Base-by-base conservation (phyloP, 2,888 invertebrate genomes). In the Eristalis tenax region DNA sequence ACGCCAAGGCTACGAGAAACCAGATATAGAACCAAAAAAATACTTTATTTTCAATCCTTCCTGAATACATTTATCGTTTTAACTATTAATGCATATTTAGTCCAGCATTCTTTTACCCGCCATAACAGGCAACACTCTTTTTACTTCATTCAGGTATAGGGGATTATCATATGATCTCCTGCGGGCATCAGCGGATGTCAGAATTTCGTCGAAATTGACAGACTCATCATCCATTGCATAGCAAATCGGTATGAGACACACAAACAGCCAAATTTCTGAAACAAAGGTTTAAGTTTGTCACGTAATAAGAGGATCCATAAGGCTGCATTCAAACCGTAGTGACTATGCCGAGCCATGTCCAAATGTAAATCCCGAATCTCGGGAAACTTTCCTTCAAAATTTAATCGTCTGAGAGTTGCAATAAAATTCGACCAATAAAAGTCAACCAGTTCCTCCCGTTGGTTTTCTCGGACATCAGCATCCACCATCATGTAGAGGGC, bases 191-290 rank as follows among this genome's bases (percentile, higher is more conserved):
- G 66, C 11, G 13, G 64, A 74, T 2, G 15, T 15, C 32, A 85
- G n/a, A 23, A 85, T 0, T 0, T 64, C 65, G 0, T 65, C 69
- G 6, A 40, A 1, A 3, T 22, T n/a, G 2, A 0, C 3, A 15
- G 38, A 1, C 8, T n/a, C 80, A 3, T 61, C 57, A 11, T 18
- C 32, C 5, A 90, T 63, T 1, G 71, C 83, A 81, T 88, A 63
- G 68, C 77, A 80, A 8, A 90, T 1, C 1, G 91, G 89, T 40
- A 90, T 18, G 8, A 91, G 89, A 0, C 89, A 85, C 10, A 76
- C 59, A 0, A 91, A 5, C 15, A 90, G 15, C 57, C 90, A 89
- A 4, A 89, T 69, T 23, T 90, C 91, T 91, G n/a, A 15, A 35
- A 28, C 1, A 63, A 6, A 18, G 6, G 23, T 26, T 8, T n/a